Conservation (phyloP, 2,797 vertebrate genomes). For the Xenopus petersii region DNA sequence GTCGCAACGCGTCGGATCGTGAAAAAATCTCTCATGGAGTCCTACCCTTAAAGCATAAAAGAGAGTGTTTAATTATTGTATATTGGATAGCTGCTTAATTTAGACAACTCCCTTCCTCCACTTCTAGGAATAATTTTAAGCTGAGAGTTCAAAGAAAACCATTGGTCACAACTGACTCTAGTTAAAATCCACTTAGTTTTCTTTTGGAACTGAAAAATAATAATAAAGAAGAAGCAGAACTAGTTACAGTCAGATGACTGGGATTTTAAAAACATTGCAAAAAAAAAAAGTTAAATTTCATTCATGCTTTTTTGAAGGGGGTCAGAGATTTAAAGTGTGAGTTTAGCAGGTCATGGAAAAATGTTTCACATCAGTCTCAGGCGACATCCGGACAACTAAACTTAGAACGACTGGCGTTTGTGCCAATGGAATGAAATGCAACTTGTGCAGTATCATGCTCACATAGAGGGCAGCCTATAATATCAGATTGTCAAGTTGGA, state of each 20-base stretch:
- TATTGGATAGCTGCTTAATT: too few species aligned
- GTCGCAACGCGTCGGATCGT: too few species aligned
- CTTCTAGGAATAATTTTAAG: too few species aligned
- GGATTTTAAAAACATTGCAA: background rate
- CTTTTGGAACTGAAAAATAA: too few species aligned
- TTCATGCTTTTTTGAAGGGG: background rate
- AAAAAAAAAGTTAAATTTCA: background rate
- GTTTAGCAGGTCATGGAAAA: constrained; percentile 28
- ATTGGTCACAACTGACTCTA: too few species aligned
- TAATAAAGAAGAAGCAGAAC: too few species aligned
- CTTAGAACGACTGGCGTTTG: constrained; percentile 60
- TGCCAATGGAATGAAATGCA: constrained; percentile 57
- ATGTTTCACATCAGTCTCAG: constrained; percentile 43
- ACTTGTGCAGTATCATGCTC: constrained; percentile 13
- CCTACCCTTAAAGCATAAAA: too few species aligned
- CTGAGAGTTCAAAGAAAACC: too few species aligned
- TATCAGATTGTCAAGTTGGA: background rate
- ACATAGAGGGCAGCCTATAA: background rate
- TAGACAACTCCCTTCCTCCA: too few species aligned
- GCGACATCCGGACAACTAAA: constrained; percentile 57
- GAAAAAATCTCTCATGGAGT: too few species aligned
- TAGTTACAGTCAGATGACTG: background rate
- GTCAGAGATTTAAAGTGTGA: constrained; percentile 1
- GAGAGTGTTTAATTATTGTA: too few species aligned
- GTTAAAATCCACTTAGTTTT: too few species aligned